Evolutionary conservation across 2,888 invertebrate genomes (phyloP).

Genomic region (Drosophila meridiana): DNA sequence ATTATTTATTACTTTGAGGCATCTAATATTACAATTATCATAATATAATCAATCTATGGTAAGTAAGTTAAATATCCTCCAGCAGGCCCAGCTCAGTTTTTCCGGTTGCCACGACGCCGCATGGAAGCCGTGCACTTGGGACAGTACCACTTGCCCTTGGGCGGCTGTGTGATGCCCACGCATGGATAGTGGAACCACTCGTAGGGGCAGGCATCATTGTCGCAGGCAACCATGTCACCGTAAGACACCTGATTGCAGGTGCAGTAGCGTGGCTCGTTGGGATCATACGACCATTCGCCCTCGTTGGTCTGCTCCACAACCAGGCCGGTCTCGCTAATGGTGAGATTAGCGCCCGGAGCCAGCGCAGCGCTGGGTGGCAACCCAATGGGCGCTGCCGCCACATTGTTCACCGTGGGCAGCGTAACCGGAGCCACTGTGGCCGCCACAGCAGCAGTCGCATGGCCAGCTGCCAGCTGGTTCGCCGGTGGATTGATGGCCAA

Average conservation of each 20-base stretch:
- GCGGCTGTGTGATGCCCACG: conserved; percentile 97
- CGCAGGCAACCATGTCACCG: conserved; percentile 99
- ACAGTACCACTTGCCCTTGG: conserved; percentile 99
- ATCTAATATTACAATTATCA: conserved; percentile 1
- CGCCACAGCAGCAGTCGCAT: conserved; percentile 10
- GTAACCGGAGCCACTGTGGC: conserved; percentile 25
- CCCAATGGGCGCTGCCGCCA: conserved; percentile 43
- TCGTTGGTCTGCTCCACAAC: conserved; percentile 86
- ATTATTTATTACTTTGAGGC: conserved; percentile 11
- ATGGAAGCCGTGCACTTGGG: conserved; percentile 96
- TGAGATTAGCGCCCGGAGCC: conserved; percentile 67
- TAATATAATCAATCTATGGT: not conserved
- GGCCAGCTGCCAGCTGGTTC: conserved; percentile 34
- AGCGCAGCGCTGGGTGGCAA: conserved; percentile 72
- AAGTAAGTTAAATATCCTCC: not conserved
- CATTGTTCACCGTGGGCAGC: conserved; percentile 41
- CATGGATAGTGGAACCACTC: conserved; percentile 99
- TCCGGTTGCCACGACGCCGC: conserved; percentile 93
- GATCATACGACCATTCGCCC: conserved; percentile 96
- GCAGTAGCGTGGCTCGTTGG: conserved; percentile 98
- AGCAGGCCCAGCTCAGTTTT: conserved; percentile 86
- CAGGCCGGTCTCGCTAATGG: conserved; percentile 80
- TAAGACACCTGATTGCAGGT: conserved; percentile 98
- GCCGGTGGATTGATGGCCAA: conserved; percentile 23
- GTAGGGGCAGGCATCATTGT: conserved; percentile 98